These are phyloP conservation scores for Papilio polyxenes DNA, from an alignment of 1,140 invertebrate species.

Conservation along the genomic window DNA sequence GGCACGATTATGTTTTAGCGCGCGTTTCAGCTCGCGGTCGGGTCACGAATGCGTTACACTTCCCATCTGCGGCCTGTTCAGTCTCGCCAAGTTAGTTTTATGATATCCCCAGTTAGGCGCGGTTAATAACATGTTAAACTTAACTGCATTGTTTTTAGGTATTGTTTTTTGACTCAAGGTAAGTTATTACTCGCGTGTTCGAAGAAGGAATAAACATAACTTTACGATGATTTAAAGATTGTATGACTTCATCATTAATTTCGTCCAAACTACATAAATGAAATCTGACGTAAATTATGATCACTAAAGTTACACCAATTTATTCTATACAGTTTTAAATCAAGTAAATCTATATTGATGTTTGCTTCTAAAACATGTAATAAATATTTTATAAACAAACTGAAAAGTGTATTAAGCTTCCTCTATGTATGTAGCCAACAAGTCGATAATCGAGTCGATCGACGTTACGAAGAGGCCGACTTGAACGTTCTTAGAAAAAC, in stretches of 20 bases:
- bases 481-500: constrained; percentile 74
- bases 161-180: neutral
- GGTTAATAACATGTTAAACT: constrained; percentile 13
- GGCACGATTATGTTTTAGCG: constrained; percentile 35
- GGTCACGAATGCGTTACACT: constrained; percentile 44
- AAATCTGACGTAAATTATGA: constrained; percentile 1
- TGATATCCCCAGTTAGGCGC: neutral
- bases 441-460: constrained; percentile 66
- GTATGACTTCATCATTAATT: neutral
- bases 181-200: neutral
- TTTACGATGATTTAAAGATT: neutral
- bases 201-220: neutral
- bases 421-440: constrained; percentile 48
- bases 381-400: constrained; percentile 23
- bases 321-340: constrained; percentile 24
- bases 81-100: constrained; percentile 22
- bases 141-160: neutral
- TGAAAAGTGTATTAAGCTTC: neutral
- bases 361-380: constrained; percentile 10
- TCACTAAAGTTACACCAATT: neutral
- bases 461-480: constrained; percentile 49
- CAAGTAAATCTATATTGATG: constrained; percentile 13
- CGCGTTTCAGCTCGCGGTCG: constrained; percentile 12
- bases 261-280: neutral
- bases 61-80: constrained; percentile 44